Evolutionary conservation across 2,888 invertebrate genomes (phyloP).

Genomic region (Tribolium freemani): DNA sequence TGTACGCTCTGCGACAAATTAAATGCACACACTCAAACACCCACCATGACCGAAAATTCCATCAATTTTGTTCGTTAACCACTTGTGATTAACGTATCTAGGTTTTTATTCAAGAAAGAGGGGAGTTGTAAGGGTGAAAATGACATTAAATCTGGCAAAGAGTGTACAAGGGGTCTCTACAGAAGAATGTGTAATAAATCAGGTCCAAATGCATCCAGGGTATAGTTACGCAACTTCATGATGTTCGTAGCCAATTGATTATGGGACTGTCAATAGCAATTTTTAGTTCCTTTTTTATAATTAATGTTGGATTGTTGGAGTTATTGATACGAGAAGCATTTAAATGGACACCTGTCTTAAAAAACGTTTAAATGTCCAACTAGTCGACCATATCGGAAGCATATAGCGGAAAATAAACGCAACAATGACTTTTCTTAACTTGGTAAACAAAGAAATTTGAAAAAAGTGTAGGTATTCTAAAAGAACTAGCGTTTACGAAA

Average conservation of each 20-base stretch:
- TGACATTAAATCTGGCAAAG: neutral
- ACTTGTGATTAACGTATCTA: too few relatives aligned
- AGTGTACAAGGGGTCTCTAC: neutral
- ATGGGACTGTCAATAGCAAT: constrained; percentile 18
- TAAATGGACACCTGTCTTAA: constrained; percentile 28
- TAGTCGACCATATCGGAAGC: constrained; percentile 22
- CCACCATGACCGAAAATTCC: too few relatives aligned
- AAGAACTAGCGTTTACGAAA: neutral
- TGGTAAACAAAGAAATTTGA: neutral
- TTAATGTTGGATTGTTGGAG: constrained; percentile 8
- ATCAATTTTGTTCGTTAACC: too few relatives aligned
- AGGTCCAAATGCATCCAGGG: constrained; percentile 34
- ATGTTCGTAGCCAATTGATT: constrained; percentile 40
- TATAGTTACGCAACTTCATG: constrained; percentile 40
- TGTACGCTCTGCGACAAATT: neutral
- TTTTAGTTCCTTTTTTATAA: constrained; percentile 7
- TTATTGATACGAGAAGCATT: constrained; percentile 7
- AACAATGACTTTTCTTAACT: neutral
- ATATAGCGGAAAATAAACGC: constrained; percentile 24
- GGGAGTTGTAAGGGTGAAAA: neutral
- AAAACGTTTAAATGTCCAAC: constrained; percentile 32
- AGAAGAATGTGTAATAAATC: constrained; percentile 43
- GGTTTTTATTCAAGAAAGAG: too few relatives aligned
- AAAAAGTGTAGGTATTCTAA: neutral
- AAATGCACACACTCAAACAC: neutral